A percentile compares a stretch with the other conserved stretches of the same genome.
Evolutionary conservation across 2,888 invertebrate species (phyloP).

Genomic region (Lasioglossum calceatum): DNA sequence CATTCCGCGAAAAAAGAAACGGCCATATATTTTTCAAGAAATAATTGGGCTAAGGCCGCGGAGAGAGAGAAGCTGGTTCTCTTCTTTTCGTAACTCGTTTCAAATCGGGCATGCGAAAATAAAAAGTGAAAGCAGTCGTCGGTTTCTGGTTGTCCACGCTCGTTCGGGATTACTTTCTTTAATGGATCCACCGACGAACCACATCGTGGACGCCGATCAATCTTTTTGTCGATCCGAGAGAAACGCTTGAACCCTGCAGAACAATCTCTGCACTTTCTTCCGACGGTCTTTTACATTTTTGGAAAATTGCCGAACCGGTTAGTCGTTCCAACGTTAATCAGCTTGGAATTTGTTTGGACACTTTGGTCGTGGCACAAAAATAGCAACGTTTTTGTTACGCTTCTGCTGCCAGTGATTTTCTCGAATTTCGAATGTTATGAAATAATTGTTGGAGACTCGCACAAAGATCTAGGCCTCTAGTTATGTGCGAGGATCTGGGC

Average conservation of each 20-base stretch:
- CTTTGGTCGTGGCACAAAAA: no score
- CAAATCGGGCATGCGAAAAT: slow-evolving; percentile 19
- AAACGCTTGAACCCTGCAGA: not conserved
- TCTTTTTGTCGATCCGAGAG: not conserved
- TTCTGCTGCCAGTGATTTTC: no score
- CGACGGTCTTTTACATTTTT: not conserved
- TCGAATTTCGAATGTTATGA: not conserved
- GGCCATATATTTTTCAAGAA: not conserved
- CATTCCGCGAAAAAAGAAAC: slow-evolving; percentile 8
- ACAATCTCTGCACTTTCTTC: not conserved
- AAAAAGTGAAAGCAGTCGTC: slow-evolving; percentile 25
- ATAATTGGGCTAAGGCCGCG: not conserved
- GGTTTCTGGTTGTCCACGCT: not conserved
- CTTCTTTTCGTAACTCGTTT: not conserved
- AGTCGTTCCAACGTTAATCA: not conserved
- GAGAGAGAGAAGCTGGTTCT: not conserved
- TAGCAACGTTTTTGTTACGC: no score
- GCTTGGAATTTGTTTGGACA: no score
- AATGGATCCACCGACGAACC: not conserved
- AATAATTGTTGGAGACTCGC: not conserved
- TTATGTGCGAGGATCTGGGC: not conserved
- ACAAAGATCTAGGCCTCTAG: not conserved
- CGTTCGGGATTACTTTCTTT: not conserved
- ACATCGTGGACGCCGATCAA: not conserved
- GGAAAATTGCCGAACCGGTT: not conserved